phyloP scores from a whole-genome alignment of 1,140 invertebrate genomes.

The Pseudomyrmex sp. region DNA sequence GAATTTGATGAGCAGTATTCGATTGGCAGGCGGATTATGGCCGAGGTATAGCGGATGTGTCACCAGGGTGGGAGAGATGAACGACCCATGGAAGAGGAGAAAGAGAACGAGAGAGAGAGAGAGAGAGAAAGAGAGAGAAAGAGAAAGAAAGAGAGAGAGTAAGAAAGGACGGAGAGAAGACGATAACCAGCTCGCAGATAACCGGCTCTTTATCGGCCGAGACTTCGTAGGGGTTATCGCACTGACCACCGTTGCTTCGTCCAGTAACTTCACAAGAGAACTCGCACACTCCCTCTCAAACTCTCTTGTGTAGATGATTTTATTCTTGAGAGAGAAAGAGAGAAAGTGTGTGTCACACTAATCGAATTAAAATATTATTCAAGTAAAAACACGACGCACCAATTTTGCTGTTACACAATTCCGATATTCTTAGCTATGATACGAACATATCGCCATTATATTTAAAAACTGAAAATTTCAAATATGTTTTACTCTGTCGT shows the following conservation, averaged over 20 bases:
- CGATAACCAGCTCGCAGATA: conserved; percentile 72
- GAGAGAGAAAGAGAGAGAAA: conserved; percentile 19
- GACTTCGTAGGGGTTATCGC: conserved; percentile 78
- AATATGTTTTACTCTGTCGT: not conserved
- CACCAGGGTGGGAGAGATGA: conserved; percentile 63
- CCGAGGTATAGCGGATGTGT: conserved; percentile 60
- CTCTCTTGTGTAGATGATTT: conserved; percentile 39
- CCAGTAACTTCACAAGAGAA: conserved; percentile 53
- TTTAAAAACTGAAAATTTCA: not conserved
- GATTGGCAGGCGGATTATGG: conserved; percentile 64
- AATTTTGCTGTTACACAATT: not conserved
- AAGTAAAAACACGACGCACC: not conserved
- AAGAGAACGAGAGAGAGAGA: conserved; percentile 27
- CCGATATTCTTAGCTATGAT: not conserved
- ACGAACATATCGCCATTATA: not conserved
- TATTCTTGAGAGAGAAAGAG: conserved; percentile 17
- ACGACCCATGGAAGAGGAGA: conserved; percentile 27
- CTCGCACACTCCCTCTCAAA: conserved; percentile 30
- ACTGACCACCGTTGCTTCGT: conserved; percentile 76
- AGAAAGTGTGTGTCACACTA: not conserved
- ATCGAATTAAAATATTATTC: not conserved
- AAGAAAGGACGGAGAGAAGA: conserved; percentile 45
- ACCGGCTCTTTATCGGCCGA: conserved; percentile 74
- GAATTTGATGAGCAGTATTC: conserved; percentile 58
- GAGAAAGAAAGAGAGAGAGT: not conserved